phyloP scores from a whole-genome alignment of 2,113 vertebrate species.

The Eleginops maclovinus region DNA sequence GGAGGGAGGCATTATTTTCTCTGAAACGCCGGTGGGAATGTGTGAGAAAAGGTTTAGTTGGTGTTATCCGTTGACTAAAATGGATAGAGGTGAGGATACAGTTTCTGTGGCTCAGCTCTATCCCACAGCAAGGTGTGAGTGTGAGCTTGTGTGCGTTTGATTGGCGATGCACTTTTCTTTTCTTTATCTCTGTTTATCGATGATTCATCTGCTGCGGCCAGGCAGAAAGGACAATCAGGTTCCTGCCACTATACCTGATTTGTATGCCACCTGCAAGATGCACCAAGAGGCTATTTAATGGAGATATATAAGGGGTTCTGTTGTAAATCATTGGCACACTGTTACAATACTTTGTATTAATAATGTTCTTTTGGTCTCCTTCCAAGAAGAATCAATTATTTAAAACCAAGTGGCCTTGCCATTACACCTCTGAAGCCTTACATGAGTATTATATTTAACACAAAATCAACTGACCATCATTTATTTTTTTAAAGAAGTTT shows the following conservation, averaged over 20 bases:
- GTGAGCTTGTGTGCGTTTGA: slow-evolving; percentile 49
- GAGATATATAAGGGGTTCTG: not conserved
- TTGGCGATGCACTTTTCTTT: slow-evolving; percentile 58
- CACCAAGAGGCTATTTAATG: not conserved
- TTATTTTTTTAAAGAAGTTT: no score
- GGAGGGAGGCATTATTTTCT: slow-evolving; percentile 43
- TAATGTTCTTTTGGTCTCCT: not conserved
- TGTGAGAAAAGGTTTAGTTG: slow-evolving; percentile 38
- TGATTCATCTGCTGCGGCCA: slow-evolving; percentile 57
- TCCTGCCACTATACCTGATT: slow-evolving; percentile 13
- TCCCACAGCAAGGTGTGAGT: slow-evolving; percentile 34
- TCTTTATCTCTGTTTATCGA: slow-evolving; percentile 61
- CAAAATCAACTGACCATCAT: no score
- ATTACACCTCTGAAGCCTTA: not conserved
- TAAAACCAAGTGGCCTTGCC: not conserved
- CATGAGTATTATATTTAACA: not conserved
- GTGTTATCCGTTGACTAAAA: slow-evolving; percentile 49
- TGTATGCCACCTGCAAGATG: not conserved
- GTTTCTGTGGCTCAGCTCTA: slow-evolving; percentile 69
- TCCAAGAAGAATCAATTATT: not conserved
- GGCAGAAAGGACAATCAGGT: slow-evolving; percentile 47
- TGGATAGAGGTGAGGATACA: slow-evolving; percentile 55
- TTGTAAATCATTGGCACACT: not conserved
- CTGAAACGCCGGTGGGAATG: slow-evolving; percentile 18
- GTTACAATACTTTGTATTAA: not conserved